Evolutionary conservation across 2,797 vertebrate genomes (phyloP).

Genomic region (Sylvia borin): DNA sequence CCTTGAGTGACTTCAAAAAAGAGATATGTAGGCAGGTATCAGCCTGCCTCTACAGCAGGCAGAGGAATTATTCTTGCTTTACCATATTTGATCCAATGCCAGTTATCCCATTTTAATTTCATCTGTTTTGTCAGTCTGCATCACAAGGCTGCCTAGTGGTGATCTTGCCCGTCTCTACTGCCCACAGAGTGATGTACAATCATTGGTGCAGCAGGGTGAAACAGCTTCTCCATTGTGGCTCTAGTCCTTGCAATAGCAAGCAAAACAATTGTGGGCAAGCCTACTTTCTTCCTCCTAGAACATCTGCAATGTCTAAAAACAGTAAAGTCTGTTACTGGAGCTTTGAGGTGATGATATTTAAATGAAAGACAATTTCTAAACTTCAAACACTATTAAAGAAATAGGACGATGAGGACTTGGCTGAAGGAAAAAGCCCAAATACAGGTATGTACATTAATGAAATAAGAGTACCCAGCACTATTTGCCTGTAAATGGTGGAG

Average conservation of each 20-base stretch:
- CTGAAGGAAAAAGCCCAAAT: background rate
- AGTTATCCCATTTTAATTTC: background rate
- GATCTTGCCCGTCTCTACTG: background rate
- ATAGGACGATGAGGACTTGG: background rate
- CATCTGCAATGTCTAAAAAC: background rate
- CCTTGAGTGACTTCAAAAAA: background rate
- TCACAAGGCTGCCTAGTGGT: background rate
- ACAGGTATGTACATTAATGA: fast-evolving
- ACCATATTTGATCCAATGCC: fast-evolving
- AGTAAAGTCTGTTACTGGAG: background rate
- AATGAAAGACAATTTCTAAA: background rate
- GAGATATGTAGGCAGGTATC: background rate
- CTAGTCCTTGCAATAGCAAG: background rate
- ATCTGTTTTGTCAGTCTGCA: background rate
- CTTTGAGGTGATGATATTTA: background rate
- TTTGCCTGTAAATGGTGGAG: background rate
- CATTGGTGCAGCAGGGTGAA: background rate
- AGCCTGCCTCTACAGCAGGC: background rate
- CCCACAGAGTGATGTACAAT: background rate
- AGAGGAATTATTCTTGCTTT: background rate
- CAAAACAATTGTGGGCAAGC: background rate
- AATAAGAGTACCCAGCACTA: background rate
- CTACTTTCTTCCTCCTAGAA: background rate
- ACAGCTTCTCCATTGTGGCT: background rate
- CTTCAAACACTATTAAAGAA: background rate